Evolutionary conservation across 2,888 invertebrate species (phyloP), one percentile per base, ranked within the genome.

Genomic region (Euzophera pinguis): DNA sequence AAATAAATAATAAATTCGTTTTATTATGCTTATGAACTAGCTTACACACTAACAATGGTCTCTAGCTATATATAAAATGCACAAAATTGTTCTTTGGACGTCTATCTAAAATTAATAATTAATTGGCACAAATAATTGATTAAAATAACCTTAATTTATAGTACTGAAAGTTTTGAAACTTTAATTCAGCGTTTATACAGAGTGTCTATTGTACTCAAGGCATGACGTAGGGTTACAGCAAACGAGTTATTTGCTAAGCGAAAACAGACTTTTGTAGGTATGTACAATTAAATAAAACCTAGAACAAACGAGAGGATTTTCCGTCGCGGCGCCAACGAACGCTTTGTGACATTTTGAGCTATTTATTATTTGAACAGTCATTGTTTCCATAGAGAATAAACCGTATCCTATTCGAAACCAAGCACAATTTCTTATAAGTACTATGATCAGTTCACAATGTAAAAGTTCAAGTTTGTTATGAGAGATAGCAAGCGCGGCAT

Each of bases 1-100:
- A 43, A 45, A 45, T 45, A 45, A 45, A 45, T 45, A 45, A 45
- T 45, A 45, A 45, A 45, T 45, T 45, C 45, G 45, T 45, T 32
- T 34, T 5, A 34, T 45, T 12, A 16, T 32, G 10, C 45, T 45
- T 45, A 45, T 14, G 10, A 32, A 14, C 10, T 45, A 45, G 29
- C 45, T 32, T 45, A 45, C 29, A 27, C 7, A 16, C n/a, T 32
- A 32, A 34, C 45, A 45, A 16, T 45, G 45, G 29, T 34, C 12
- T 45, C 14, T 32, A 32, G 45, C 45, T 45, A 32, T 14, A 5
- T 13, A 43, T 16, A 8, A 39, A 39, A 39, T 39, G 39, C 39
- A 39, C 39, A 1, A 14, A 45, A 16, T 27, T 12, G 13, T 43
- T 43, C 42, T 43, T 43, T 43, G 42, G 42, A 43, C 27, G 37